phyloP scores from a whole-genome alignment of 2,888 invertebrate genomes.

The Brassicogethes aeneus region DNA sequence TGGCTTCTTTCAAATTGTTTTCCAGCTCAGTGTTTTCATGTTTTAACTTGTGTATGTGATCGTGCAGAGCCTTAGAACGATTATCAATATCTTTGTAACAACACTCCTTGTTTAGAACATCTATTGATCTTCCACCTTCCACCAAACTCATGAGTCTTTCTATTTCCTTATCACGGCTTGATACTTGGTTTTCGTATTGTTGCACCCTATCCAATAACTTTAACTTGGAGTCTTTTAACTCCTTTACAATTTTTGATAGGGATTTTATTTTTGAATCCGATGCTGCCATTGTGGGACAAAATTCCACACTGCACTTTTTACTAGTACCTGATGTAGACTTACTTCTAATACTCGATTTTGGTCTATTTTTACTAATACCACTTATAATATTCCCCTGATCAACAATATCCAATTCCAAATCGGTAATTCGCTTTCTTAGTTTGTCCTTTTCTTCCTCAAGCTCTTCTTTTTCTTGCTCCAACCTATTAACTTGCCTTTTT shows the following conservation, averaged over 20 bases:
- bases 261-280: constrained; percentile 36
- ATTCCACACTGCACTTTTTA: constrained; percentile 35
- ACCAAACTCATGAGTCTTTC: constrained; percentile 56
- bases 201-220: constrained; percentile 34
- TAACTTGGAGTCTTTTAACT: constrained; percentile 37
- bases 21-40: constrained; percentile 52
- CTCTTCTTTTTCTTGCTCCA: constrained; percentile 52
- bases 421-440: constrained; percentile 53
- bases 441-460: constrained; percentile 39
- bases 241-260: constrained; percentile 39
- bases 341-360: constrained; percentile 3
- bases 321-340: constrained; percentile 5
- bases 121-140: constrained; percentile 55
- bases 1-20: constrained; percentile 46
- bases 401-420: constrained; percentile 41
- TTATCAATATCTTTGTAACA: constrained; percentile 50
- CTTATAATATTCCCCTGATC: constrained; percentile 35
- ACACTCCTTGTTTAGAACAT: constrained; percentile 56
- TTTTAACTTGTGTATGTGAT: constrained; percentile 50
- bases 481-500: constrained; percentile 42
- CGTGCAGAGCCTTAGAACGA: constrained; percentile 40
- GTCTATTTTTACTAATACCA: constrained; percentile 2
- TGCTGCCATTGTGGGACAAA: constrained; percentile 39
- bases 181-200: constrained; percentile 41
- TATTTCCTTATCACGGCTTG: constrained; percentile 69